A percentile compares a stretch with the other conserved stretches of the same genome.
phyloP scores from a whole-genome alignment of 64 coral and sea anemone species.

The Pocillopora verrucosa region DNA sequence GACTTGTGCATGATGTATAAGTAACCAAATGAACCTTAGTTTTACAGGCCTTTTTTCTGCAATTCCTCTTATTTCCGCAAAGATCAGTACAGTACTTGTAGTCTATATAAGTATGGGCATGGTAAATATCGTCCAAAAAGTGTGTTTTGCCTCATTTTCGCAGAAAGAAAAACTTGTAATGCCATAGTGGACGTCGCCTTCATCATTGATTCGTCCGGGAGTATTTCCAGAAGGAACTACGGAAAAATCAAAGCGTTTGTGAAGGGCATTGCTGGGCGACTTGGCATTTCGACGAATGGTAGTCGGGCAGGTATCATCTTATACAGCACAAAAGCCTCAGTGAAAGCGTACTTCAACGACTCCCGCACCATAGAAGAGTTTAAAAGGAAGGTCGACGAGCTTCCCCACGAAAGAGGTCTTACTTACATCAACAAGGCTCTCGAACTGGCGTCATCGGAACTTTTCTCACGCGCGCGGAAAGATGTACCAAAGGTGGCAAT shows the following conservation, averaged over 20 bases:
- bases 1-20: no score
- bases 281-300: slow-evolving; percentile 50
- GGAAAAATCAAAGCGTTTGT: slow-evolving; percentile 55
- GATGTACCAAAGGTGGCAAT: slow-evolving; percentile 31
- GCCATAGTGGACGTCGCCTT: slow-evolving; percentile 69
- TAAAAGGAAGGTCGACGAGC: slow-evolving; percentile 24
- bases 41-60: no score
- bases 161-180: slow-evolving; percentile 37
- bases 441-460: slow-evolving; percentile 43
- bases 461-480: slow-evolving; percentile 47
- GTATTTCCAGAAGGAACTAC: slow-evolving; percentile 58
- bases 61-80: no score
- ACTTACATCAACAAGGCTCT: slow-evolving; percentile 73
- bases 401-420: slow-evolving; percentile 46
- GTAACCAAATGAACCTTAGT: no score
- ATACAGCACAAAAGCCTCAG: slow-evolving; percentile 52
- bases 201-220: slow-evolving; percentile 83
- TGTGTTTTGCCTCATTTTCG: neutral
- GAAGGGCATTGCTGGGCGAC: slow-evolving; percentile 45
- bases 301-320: slow-evolving; percentile 62
- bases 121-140: neutral
- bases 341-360: slow-evolving; percentile 46
- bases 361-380: slow-evolving; percentile 52
- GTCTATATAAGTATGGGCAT: no score
- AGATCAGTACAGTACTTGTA: no score